Conservation (phyloP, 2,888 invertebrate species). For the Agrotis ipsilon region DNA sequence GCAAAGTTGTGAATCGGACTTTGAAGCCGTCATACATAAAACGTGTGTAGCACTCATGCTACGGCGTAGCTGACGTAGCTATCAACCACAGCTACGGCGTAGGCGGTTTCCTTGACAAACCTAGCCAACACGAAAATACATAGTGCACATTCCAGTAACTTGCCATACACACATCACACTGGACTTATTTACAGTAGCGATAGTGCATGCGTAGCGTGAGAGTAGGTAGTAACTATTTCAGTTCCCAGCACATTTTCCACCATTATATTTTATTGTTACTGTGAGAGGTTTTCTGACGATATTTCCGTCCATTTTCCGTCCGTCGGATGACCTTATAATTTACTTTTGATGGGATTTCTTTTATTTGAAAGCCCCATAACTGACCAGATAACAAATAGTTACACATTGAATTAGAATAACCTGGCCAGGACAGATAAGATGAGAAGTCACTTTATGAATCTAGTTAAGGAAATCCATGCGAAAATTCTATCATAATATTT, state of each 20-base stretch:
- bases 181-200: constrained; percentile 3
- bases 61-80: constrained; percentile 29
- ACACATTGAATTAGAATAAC: constrained; percentile 22
- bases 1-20: no score
- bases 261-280: constrained; percentile 55
- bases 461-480: constrained; percentile 11
- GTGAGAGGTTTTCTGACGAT: constrained; percentile 36
- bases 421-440: constrained; percentile 3
- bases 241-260: constrained; percentile 41
- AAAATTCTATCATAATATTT: constrained; percentile 9
- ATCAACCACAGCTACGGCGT: constrained; percentile 39
- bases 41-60: constrained; percentile 29
- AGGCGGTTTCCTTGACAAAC: constrained; percentile 23
- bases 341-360: constrained; percentile 48
- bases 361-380: constrained; percentile 42
- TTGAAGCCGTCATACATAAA: no score
- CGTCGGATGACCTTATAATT: constrained; percentile 38
- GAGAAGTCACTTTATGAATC: constrained; percentile 41
- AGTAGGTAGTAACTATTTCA: constrained; percentile 33
- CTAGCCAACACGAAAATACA: constrained; percentile 17
- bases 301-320: constrained; percentile 43
- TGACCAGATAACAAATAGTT: constrained; percentile 22
- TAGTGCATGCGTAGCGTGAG: constrained; percentile 39
- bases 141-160: constrained; percentile 1
- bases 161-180: background rate